A percentile compares a stretch with the other conserved stretches of the same genome.
Conservation (phyloP, 2,797 vertebrate genomes). For the Rhadinocentrus ornatus region DNA sequence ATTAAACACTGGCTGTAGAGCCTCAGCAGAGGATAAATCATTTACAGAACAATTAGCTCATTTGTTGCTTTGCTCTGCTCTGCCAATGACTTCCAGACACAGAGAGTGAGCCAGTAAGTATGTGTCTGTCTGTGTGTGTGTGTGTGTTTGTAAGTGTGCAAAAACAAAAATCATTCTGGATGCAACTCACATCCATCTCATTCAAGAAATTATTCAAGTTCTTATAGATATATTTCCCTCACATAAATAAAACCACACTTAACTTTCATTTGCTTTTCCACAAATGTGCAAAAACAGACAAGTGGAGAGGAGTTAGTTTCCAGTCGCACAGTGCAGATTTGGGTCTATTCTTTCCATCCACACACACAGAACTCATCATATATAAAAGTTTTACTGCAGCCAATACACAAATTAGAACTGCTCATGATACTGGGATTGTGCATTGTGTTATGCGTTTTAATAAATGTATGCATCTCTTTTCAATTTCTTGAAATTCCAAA, state of each 20-base stretch:
- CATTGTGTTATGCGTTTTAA: slow-evolving; percentile 26
- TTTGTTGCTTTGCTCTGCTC: slow-evolving; percentile 78
- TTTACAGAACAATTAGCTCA: slow-evolving; percentile 85
- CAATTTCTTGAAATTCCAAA: slow-evolving; percentile 52
- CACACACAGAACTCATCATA: slow-evolving; percentile 44
- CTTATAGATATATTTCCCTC: not conserved
- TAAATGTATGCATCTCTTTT: slow-evolving; percentile 31
- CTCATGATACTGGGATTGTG: slow-evolving; percentile 31
- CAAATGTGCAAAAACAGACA: not conserved
- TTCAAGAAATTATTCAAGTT: slow-evolving; percentile 2
- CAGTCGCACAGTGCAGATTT: slow-evolving; percentile 38
- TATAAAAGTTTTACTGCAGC: slow-evolving; percentile 49
- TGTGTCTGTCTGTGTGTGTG: slow-evolving; percentile 43
- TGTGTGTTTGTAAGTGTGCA: slow-evolving; percentile 25
- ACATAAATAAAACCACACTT: slow-evolving; percentile 14
- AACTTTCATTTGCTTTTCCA: not conserved
- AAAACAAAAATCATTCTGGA: slow-evolving; percentile 21
- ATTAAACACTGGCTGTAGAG: slow-evolving; percentile 79
- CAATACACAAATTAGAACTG: slow-evolving; percentile 43
- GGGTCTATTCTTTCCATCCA: slow-evolving; percentile 54
- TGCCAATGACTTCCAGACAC: slow-evolving; percentile 82
- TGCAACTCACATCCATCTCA: slow-evolving; percentile 44
- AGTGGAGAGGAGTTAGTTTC: slow-evolving; percentile 46
- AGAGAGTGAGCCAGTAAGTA: slow-evolving; percentile 43
- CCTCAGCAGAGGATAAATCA: slow-evolving; percentile 82